phyloP scores from a whole-genome alignment of 2,888 invertebrate genomes.

The Rotaria magnacalcarata region DNA sequence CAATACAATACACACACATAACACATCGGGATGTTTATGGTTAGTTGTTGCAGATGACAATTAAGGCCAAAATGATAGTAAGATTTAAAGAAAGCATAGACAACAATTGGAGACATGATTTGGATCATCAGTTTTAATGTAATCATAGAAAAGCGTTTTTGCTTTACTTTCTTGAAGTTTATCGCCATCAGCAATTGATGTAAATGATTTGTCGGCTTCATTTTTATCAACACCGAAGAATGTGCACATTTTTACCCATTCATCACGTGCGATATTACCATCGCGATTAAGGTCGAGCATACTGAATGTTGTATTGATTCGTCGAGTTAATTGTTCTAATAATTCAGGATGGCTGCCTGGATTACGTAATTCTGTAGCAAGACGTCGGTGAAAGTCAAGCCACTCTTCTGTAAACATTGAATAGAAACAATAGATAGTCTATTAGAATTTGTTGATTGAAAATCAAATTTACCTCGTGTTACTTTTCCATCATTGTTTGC shows the following conservation, averaged over 20 bases:
- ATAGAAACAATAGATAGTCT: neutral
- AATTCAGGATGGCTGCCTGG: conserved; percentile 18
- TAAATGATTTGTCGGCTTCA: neutral
- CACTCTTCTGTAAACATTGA: neutral
- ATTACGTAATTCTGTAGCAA: neutral
- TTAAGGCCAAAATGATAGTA: neutral
- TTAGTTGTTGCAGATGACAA: neutral
- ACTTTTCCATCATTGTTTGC: conserved; percentile 24
- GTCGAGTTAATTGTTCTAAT: neutral
- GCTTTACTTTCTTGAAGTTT: neutral
- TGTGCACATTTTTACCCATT: conserved; percentile 19
- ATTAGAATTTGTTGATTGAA: neutral
- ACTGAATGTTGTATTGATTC: conserved; percentile 27
- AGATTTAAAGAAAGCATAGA: conserved; percentile 2
- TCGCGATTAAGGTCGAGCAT: conserved; percentile 25
- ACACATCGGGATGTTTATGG: too few relatives aligned
- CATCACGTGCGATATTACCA: neutral
- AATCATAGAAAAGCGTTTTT: neutral
- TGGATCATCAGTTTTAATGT: conserved; percentile 22
- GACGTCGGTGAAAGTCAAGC: conserved; percentile 2
- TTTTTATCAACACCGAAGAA: conserved; percentile 14
- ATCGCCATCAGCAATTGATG: neutral
- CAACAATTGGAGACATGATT: conserved; percentile 30
- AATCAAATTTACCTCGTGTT: neutral
- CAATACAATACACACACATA: too few relatives aligned